Conservation (phyloP, 2,113 vertebrate species). For the Dipodomys stephensi region DNA sequence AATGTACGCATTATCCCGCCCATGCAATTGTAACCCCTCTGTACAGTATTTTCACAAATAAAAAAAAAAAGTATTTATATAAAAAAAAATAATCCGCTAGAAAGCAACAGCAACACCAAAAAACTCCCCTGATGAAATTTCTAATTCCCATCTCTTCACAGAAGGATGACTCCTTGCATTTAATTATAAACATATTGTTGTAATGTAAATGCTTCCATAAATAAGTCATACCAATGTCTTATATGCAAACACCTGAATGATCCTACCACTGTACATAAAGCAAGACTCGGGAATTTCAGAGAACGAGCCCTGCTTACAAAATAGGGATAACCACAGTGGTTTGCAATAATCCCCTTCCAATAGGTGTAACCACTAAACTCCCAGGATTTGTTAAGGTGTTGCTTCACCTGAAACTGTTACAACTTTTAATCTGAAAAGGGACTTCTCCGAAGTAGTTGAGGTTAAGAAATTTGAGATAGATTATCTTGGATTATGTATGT, state of each 20-base stretch:
- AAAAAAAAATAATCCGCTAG: conserved; percentile 27
- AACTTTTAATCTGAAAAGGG: too few relatives aligned
- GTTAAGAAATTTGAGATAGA: neutral
- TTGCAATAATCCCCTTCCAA: neutral
- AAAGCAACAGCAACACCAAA: conserved; percentile 1
- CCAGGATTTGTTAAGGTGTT: neutral
- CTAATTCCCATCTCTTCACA: neutral
- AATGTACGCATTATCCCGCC: too few relatives aligned
- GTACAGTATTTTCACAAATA: too few relatives aligned
- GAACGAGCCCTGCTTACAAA: neutral
- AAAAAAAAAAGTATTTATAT: too few relatives aligned
- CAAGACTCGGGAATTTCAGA: neutral
- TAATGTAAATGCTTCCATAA: neutral
- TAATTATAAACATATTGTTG: neutral
- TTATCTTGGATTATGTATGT: neutral
- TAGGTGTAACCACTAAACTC: neutral
- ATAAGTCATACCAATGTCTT: neutral
- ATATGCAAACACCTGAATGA: neutral
- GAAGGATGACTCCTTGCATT: neutral
- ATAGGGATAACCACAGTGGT: neutral
- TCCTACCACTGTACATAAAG: neutral
- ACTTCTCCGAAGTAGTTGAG: conserved; percentile 2
- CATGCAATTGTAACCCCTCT: too few relatives aligned
- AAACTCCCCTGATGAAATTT: neutral
- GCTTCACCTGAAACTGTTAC: neutral